Conservation (phyloP, 2,797 vertebrate genomes). For the Neosalanx taihuensis region DNA sequence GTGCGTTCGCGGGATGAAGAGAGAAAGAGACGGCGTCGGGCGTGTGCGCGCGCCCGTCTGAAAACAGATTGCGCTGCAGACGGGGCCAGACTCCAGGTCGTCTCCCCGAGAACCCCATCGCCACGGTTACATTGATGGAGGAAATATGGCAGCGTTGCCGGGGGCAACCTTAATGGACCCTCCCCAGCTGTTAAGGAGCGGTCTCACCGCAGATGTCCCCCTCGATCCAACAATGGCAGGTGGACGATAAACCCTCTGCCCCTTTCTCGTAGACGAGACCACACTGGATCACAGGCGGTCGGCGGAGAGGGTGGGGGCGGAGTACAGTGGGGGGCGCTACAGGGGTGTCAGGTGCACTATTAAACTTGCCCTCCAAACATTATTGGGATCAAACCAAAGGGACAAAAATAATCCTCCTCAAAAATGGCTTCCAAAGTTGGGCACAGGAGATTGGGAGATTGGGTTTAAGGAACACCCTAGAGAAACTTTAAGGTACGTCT, state of each 20-base stretch:
- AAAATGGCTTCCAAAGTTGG: background rate
- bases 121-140: constrained; percentile 51
- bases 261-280: constrained; percentile 5
- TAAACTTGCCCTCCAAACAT: constrained; percentile 31
- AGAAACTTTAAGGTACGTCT: background rate
- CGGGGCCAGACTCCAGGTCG: constrained; percentile 57
- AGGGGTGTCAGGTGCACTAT: background rate
- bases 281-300: background rate
- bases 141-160: constrained; percentile 55
- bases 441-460: background rate
- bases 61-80: constrained; percentile 66
- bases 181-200: constrained; percentile 63
- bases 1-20: too few species aligned
- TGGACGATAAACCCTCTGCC: constrained; percentile 32
- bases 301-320: background rate
- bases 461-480: too few species aligned
- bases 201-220: constrained; percentile 61
- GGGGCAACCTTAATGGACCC: constrained; percentile 57
- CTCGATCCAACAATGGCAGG: constrained; percentile 41
- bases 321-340: background rate
- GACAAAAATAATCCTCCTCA: constrained; percentile 11
- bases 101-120: constrained; percentile 51
- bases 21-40: background rate
- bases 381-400: constrained; percentile 38
- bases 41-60: constrained; percentile 13